These are phyloP conservation scores for Myotis pilosus DNA, from an alignment of 2,797 vertebrate genomes.

Conservation along the genomic window DNA sequence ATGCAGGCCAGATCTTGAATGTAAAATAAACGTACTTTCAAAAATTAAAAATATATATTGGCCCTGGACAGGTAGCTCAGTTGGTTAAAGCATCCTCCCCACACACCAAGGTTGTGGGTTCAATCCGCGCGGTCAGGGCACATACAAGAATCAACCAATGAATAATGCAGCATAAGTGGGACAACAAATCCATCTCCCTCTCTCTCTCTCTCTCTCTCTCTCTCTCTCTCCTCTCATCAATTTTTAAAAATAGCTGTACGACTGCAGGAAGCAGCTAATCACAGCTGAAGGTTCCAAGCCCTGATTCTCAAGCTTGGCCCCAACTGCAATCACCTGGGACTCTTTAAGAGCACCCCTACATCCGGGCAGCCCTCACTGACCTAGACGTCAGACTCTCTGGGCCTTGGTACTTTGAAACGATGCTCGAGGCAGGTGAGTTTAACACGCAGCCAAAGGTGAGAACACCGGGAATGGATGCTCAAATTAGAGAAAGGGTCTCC, in stretches of 20 bases:
- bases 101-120: background rate
- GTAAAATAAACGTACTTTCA: background rate
- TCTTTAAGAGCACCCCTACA: background rate
- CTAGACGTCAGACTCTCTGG: background rate
- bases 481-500: background rate
- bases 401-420: background rate
- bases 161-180: too few species aligned
- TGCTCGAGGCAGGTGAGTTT: background rate
- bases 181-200: background rate
- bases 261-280: background rate
- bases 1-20: too few species aligned
- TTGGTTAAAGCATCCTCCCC: background rate
- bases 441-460: too few species aligned
- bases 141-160: background rate
- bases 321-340: background rate
- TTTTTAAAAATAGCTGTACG: background rate
- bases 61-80: too few species aligned
- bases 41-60: too few species aligned
- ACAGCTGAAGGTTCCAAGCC: background rate
- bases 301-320: background rate
- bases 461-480: rapidly evolving
- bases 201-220: background rate
- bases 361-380: background rate
- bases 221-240: background rate
- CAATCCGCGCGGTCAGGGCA: background rate